These are phyloP conservation scores for Tympanoctomys barrerae DNA, from an alignment of 2,797 vertebrate species.

Conservation along the genomic window DNA sequence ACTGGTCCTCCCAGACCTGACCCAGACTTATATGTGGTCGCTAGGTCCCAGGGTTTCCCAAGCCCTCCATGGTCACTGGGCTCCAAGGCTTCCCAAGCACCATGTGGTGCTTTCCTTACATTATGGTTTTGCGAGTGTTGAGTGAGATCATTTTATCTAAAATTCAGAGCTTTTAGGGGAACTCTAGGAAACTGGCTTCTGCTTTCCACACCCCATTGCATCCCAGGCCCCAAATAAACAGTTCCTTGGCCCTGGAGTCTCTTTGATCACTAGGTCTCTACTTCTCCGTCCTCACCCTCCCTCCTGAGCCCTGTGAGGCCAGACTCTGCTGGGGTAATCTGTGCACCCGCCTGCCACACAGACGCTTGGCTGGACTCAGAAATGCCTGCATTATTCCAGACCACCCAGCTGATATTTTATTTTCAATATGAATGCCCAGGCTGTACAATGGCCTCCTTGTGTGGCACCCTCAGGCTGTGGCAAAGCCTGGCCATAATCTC, in stretches of 20 bases:
- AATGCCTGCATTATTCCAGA: slow-evolving; percentile 75
- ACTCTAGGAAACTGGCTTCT: slow-evolving; percentile 57
- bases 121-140: not conserved
- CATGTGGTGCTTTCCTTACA: too few species aligned
- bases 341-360: slow-evolving; percentile 41
- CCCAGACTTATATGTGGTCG: not conserved
- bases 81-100: too few species aligned
- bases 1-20: not conserved
- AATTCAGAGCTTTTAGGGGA: slow-evolving; percentile 57
- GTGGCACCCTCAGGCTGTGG: slow-evolving; percentile 54
- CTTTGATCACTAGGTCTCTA: slow-evolving; percentile 66
- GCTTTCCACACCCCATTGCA: slow-evolving; percentile 56
- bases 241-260: slow-evolving; percentile 48
- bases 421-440: slow-evolving; percentile 71
- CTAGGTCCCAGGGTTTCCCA: not conserved
- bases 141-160: slow-evolving; percentile 48
- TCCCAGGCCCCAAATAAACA: slow-evolving; percentile 60
- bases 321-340: slow-evolving; percentile 44
- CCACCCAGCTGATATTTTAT: slow-evolving; percentile 81
- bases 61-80: too few species aligned
- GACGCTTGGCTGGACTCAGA: slow-evolving; percentile 65
- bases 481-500: slow-evolving; percentile 61
- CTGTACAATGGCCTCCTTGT: slow-evolving; percentile 70
- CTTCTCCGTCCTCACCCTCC: slow-evolving; percentile 48
- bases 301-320: not conserved